Base-by-base conservation (phyloP, 2,113 vertebrate genomes). In the Labeo catla region DNA sequence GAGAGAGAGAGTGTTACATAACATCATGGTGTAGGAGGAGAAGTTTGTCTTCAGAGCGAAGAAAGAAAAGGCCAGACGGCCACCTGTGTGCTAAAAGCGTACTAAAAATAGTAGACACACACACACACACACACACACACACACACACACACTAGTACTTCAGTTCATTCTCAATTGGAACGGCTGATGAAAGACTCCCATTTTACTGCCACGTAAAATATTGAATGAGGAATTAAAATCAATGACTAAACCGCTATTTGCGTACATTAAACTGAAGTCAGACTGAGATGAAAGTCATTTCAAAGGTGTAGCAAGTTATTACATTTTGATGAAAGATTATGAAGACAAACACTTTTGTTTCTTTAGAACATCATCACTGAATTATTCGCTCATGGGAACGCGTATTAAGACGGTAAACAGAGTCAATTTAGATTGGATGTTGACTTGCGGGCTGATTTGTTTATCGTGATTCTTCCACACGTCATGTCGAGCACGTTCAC, bases 401-500 rank as follows among this genome's bases (percentile, higher is more conserved):
- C 2, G 45, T 47, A 49, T 74, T 19, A 54, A 52, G 23, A 54
- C 76, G 23, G 13, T 49, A 66, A 65, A 81, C n/a, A 9, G 59
- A 5, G 39, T 16, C 21, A 0, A 8, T n/a, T 45, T 13, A 45
- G n/a, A 65, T 43, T n/a, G 15, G 15, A 11, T 77, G 76, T 79
- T 61, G 16, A 61, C 10, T 43, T 1, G 13, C 0, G 16, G 3
- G 28, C 34, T 54, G 74, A 50, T 28, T 6, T 15, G 4, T 59
- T 79, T 36, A 88, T 86, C 13, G 54, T 9, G 36, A 73, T 19
- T 73, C 68, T 45, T 39, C 19, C 39, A 61, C 87, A 76, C 74
- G 87, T 90, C 39, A 39, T 39, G 39, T 36, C 12, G 28, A 84
- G 66, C 87, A 76, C 74, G 87, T 90, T 91, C 79, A 77, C 83